Evolutionary conservation across 2,113 vertebrate genomes (phyloP), one percentile per base, ranked within the genome.

Genomic region (Agapornis roseicollis): DNA sequence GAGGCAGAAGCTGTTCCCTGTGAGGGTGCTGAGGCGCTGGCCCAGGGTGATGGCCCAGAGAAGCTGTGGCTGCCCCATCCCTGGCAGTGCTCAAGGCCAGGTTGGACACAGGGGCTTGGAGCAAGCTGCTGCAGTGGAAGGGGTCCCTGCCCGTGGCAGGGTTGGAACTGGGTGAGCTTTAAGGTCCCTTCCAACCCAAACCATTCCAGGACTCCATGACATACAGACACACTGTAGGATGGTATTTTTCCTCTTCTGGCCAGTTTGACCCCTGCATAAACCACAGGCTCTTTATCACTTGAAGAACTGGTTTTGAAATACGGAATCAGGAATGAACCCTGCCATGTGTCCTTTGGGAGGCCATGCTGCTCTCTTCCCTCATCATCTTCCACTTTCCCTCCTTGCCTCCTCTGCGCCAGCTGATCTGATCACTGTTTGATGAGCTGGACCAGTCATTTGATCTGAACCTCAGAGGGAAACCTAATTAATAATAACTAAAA

Each of bases 341-440:
- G 17, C 11, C 15, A 6, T 2, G 27, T 52, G 19, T 31, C 17
- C 66, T 58, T 66, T 20, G 42, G 47, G 35, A 73, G 22, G 23
- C 1, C 7, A 9, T 50, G 41, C 22, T 66, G n/a, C 27, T 55
- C 41, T 63, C 42, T 56, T 76, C 50, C 77, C 29, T 55, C 31
- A 12, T 27, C 27, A 31, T 31, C 80, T 69, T 42, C 47, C 17
- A n/a, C 35, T 60, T 23, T 29, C 4, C 52, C 35, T 27, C 60
- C 25, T 3, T 3, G 1, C n/a, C 47, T 24, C 4, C 9, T 7
- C 27, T 1, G 2, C 0, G 0, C 24, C 68, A 39, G 39, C 22
- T 85, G n/a, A 60, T 24, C 78, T 4, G 4, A 25, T 35, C 37
- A 3, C n/a, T 9, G 23, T n/a, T 52, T 52, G 44, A 37, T 0